Evolutionary conservation across 2,888 invertebrate species (phyloP).

Genomic region (Gortyna flavago): DNA sequence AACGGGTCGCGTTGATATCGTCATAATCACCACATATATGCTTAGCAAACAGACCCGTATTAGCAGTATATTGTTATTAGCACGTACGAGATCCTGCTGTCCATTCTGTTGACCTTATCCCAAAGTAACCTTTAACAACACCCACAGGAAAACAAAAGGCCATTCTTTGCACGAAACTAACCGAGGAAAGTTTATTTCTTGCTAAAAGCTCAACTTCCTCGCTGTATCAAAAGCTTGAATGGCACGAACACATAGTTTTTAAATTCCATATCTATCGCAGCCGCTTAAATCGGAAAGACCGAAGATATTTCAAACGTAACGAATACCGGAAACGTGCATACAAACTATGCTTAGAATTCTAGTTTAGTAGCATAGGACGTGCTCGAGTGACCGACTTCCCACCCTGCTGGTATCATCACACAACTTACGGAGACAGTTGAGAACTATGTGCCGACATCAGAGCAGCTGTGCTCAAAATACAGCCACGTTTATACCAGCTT

Average conservation of each 20-base stretch:
- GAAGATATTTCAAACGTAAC: conserved; percentile 65
- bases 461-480: conserved; percentile 71
- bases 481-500: conserved; percentile 2
- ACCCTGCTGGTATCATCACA: conserved; percentile 67
- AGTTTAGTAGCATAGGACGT: conserved; percentile 70
- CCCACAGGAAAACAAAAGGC: conserved; percentile 21
- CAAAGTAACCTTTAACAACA: conserved; percentile 32
- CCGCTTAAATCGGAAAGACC: conserved; percentile 52
- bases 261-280: conserved; percentile 55
- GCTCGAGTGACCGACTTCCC: conserved; percentile 75
- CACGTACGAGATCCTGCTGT: conserved; percentile 8
- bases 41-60: conserved; percentile 12
- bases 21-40: conserved; percentile 3
- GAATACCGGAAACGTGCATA: conserved; percentile 67
- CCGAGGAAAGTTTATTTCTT: conserved; percentile 23
- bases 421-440: conserved; percentile 67
- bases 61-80: conserved; percentile 34
- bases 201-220: conserved; percentile 12
- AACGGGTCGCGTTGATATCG: conserved; percentile 22
- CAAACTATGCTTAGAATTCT: conserved; percentile 69
- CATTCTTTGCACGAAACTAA: conserved; percentile 23
- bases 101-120: conserved; percentile 31
- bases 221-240: conserved; percentile 11
- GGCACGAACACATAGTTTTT: conserved; percentile 33
- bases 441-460: conserved; percentile 73